Evolutionary conservation across 37 sponge, comb jelly and placozoan genomes (phyloP), one percentile per base, ranked within the genome.

Genomic region (Lycopodina hypogea): DNA sequence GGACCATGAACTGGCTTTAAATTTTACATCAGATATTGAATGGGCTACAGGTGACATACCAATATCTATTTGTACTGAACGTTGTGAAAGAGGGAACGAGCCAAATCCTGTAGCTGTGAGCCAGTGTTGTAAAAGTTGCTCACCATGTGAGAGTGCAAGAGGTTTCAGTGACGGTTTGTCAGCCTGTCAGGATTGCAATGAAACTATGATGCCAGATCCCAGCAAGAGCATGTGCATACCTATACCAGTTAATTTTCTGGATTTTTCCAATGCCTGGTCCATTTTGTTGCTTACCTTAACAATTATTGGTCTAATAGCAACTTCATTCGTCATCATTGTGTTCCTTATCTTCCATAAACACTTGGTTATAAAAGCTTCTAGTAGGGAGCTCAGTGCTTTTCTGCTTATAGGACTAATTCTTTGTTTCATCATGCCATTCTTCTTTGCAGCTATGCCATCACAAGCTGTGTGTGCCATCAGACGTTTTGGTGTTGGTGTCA

Each of bases 51-150:
- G 62, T 38, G 62, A 59, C 2, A 30, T 40, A 8, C 63, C 48
- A 0, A 4, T 12, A 14, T 83, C 83, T 29, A 23, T 74, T 28
- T 83, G 83, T 52, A 90, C 86, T 34, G 55, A 42, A 0, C 71
- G 61, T 3, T 92, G 93, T 56, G 45, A 62, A 1, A 12, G 24
- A 24, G 93, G 93, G 17, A 39, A 80, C 65, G 48, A 71, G 36
- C 89, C 76, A 45, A 42, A 50, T 19, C 21, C 11, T 1, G 36
- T 76, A 19, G 51, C 35, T 40, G 75, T 41, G 8, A 61, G 69
- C 28, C 35, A 63, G 14, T 88, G 89, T 42, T 92, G 93, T 37
- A 88, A 89, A 89, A 80, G 15, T 0, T 92, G 93, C 73, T 32
- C 48, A 8, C 61, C 78, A 3, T 92, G 93, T 68, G 50, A 1